These are phyloP conservation scores for Rhipidura dahli DNA, from an alignment of 2,113 vertebrate genomes.

Conservation along the genomic window DNA sequence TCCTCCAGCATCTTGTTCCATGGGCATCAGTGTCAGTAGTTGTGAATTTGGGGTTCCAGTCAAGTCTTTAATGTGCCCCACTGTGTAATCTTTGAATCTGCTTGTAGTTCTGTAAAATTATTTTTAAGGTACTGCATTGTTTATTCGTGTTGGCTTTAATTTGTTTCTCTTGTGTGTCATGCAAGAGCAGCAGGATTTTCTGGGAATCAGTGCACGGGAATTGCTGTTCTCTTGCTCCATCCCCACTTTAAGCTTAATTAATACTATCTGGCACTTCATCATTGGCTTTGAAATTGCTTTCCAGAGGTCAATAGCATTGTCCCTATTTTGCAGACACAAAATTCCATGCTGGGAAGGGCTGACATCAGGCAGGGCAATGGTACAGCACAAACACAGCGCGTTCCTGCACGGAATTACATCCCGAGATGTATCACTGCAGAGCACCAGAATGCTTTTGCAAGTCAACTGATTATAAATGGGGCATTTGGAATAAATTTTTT, in stretches of 20 bases:
- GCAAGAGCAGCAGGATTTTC: not conserved
- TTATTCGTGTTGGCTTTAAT: not conserved
- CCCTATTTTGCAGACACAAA: not conserved
- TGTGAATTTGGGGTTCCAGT: not conserved
- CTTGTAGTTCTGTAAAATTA: not conserved
- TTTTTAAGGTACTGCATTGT: not conserved
- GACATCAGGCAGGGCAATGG: not conserved
- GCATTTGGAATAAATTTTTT: constrained; percentile 50
- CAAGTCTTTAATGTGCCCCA: not conserved
- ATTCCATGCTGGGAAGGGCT: not conserved
- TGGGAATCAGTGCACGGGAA: not conserved
- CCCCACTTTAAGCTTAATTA: not conserved
- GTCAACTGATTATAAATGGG: constrained; percentile 30
- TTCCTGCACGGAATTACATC: not conserved
- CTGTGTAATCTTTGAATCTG: not conserved
- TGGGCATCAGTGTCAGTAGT: not conserved
- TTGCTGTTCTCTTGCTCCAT: not conserved
- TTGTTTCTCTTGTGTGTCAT: not conserved
- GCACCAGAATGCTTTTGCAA: not conserved
- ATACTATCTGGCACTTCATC: not conserved
- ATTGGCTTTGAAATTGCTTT: not conserved
- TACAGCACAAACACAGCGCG: not conserved
- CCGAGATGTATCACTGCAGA: not conserved
- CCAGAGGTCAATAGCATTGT: constrained; percentile 17
- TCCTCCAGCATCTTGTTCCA: not conserved